These are phyloP conservation scores for Pygathrix nemaeus DNA, from an alignment of 2,113 vertebrate species.

Conservation along the genomic window DNA sequence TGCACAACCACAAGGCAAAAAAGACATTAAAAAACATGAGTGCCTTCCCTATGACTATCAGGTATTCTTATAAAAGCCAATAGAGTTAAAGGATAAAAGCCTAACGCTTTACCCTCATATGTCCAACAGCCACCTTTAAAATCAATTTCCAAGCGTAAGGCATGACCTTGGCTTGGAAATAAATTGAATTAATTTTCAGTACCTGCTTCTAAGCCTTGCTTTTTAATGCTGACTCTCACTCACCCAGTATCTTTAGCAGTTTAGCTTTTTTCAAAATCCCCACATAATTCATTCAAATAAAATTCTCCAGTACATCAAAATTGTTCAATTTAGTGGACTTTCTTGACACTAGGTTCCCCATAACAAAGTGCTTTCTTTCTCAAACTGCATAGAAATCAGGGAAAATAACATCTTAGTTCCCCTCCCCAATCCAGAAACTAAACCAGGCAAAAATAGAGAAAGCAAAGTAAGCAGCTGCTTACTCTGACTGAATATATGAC, in stretches of 20 bases:
- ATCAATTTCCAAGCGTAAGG: conserved; percentile 59
- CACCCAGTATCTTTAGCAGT: conserved; percentile 16
- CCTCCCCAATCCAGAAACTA: background rate
- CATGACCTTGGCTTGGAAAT: conserved; percentile 41
- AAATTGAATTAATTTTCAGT: conserved; percentile 46
- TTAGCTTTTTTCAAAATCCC: conserved; percentile 32
- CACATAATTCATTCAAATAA: background rate
- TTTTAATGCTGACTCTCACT: background rate
- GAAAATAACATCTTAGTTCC: background rate
- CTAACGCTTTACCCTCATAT: background rate
- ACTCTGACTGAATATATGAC: background rate
- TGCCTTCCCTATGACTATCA: background rate
- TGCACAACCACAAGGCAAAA: background rate
- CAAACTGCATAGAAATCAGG: background rate
- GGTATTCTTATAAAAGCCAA: background rate
- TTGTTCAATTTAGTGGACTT: background rate
- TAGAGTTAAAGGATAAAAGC: background rate
- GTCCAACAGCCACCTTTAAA: conserved; percentile 30
- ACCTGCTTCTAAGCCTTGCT: conserved; percentile 7
- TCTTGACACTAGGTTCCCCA: background rate
- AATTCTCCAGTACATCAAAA: background rate
- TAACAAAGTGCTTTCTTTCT: background rate
- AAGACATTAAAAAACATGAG: background rate
- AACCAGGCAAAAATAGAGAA: background rate
- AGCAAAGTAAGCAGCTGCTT: background rate